phyloP scores from a whole-genome alignment of 2,113 vertebrate species.

The Mellivora capensis region DNA sequence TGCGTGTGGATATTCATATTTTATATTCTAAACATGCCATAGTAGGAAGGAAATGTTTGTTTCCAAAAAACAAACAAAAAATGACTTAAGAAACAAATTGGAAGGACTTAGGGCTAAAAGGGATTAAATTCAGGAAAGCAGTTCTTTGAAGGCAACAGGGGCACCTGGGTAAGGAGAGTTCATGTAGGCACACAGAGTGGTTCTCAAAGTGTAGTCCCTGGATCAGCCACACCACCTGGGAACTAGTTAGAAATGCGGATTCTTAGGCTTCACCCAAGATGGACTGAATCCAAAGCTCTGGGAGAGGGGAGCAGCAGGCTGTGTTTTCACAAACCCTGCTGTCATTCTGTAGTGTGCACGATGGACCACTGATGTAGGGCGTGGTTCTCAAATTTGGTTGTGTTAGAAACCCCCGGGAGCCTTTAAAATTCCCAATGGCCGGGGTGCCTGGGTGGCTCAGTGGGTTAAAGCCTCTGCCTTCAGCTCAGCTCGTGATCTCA shows the following conservation, averaged over 20 bases:
- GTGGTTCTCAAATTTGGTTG: neutral
- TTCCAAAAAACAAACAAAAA: constrained; percentile 1
- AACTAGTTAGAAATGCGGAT: neutral
- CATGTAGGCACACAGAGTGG: neutral
- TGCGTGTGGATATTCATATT: neutral
- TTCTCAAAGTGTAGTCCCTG: neutral
- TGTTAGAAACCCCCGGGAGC: neutral
- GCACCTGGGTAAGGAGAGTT: neutral
- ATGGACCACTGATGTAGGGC: neutral
- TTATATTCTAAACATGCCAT: neutral
- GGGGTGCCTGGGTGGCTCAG: neutral
- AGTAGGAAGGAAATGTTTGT: neutral
- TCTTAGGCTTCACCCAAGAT: neutral
- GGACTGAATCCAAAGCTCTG: neutral
- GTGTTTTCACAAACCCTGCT: neutral
- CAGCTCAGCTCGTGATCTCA: no score
- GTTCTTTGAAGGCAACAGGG: neutral
- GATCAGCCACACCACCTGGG: neutral
- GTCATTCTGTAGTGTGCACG: neutral
- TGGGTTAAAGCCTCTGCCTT: no score
- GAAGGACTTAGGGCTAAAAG: neutral
- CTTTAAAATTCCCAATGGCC: neutral
- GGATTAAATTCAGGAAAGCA: neutral
- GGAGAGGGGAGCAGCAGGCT: neutral
- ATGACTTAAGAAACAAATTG: neutral